Base-by-base conservation (phyloP, 2,888 invertebrate species). In the Tromatobia lineatoria region DNA sequence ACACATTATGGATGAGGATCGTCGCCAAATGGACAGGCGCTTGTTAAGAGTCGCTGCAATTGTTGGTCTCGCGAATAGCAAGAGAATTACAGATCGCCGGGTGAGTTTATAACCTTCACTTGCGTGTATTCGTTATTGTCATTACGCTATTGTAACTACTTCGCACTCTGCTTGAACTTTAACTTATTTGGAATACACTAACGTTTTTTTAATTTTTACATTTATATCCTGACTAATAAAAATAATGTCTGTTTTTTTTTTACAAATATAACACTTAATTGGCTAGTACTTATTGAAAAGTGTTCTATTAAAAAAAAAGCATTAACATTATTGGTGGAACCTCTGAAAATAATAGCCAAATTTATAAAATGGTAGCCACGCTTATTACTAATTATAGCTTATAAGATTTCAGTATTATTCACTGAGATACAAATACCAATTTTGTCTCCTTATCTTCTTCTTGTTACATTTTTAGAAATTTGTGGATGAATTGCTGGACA, bases 11-110 rank as follows among this genome's bases (percentile, higher is more conserved):
- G 61, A 64, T 0, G n/a, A 38, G 18, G 38, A 64, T 11, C 34
- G 20, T 38, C 38, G 38, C 18, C 61, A 64, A 38, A 38, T 64
- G 34, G 20, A n/a, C 10, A 18, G 61, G 34, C 59, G n/a, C 34
- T 34, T 61, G 59, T 61, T 15, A 18, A 64, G 61, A 64, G 61
- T 64, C 61, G 18, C 18, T 18, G 61, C 18, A n/a, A 64, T 64
- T 10, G 11, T 64, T 10, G 3, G 2, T 20, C 38, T 38, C 38
- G 61, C 61, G 18, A 20, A 8, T 11, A 64, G 38, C 38, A 64
- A 18, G 34, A 64, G 20, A 38, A 64, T 64, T 18, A 38, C 38
- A 0, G 38, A 38, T 38, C 61, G 61, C 38, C 61, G 61, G 61
- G 61, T 64, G 11, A 18, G 61, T 64, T n/a, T 18, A 38, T 64